Evolutionary conservation across 2,888 invertebrate species (phyloP).

Genomic region (Diarsia dahlii): DNA sequence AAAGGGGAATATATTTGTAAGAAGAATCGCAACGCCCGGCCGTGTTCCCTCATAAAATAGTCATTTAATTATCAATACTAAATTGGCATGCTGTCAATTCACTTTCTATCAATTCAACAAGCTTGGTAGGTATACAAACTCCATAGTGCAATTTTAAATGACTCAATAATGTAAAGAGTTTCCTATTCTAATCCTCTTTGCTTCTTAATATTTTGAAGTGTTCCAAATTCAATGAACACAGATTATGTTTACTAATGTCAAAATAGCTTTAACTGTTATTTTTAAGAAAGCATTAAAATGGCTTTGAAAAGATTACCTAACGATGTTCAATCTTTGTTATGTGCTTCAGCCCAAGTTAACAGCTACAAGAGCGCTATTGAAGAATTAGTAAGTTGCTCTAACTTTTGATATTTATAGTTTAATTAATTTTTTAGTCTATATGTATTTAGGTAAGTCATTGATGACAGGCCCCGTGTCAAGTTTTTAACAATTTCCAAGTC

Average conservation of each 20-base stretch:
- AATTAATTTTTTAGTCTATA: no score
- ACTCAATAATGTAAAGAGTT: no score
- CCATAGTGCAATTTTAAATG: constrained; percentile 12
- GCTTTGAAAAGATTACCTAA: constrained; percentile 77
- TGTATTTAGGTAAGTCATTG: no score
- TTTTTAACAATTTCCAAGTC: no score
- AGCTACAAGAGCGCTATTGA: constrained; percentile 91
- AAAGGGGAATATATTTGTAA: no score
- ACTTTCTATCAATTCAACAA: no score
- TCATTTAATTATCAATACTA: no score
- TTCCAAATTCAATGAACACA: constrained; percentile 42
- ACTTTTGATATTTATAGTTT: not conserved
- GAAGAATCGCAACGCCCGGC: no score
- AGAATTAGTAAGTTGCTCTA: constrained; percentile 90
- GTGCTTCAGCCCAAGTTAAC: constrained; percentile 91
- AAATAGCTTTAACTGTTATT: constrained; percentile 23
- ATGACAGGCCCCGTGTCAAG: no score
- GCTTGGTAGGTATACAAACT: not conserved
- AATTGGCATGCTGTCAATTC: no score
- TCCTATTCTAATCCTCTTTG: no score
- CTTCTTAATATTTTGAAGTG: not conserved
- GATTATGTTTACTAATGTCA: constrained; percentile 38
- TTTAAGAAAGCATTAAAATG: constrained; percentile 64
- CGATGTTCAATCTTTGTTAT: constrained; percentile 88
- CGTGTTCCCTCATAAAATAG: no score